Percentiles rank a stretch among this genome's conserved stretches.
Conservation (phyloP, 2,888 invertebrate species). For the Pyrocoelia pectoralis region DNA sequence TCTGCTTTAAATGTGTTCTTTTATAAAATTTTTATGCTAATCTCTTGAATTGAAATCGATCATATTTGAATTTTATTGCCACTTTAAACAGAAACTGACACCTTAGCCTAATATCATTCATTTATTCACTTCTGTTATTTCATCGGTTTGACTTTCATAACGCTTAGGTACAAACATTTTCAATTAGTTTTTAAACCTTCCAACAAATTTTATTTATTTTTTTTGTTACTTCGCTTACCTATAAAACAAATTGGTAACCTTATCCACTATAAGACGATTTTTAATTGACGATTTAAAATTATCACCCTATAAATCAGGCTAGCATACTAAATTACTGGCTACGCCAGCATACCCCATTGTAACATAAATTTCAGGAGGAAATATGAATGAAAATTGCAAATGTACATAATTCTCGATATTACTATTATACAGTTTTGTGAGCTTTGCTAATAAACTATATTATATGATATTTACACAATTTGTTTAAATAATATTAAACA, state of each 20-base stretch:
- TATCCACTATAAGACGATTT: background rate
- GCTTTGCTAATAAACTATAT: too few species aligned
- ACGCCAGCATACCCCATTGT: background rate
- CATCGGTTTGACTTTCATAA: background rate
- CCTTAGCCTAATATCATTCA: background rate
- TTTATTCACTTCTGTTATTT: background rate
- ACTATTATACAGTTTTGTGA: too few species aligned
- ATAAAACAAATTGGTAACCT: background rate
- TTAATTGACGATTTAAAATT: background rate
- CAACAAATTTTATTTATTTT: background rate
- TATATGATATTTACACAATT: too few species aligned
- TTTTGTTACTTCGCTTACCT: background rate
- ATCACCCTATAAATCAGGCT: background rate
- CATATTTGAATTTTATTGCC: constrained; percentile 1
- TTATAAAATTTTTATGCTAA: background rate
- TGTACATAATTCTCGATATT: too few species aligned
- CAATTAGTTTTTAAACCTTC: background rate
- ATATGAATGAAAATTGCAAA: background rate
- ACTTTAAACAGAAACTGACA: background rate
- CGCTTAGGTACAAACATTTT: background rate
- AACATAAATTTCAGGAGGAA: background rate
- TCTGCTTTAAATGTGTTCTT: background rate
- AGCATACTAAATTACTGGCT: background rate
- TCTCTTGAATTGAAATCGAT: background rate
- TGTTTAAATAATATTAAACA: too few species aligned